phyloP scores from a whole-genome alignment of 2,888 invertebrate species.

The Luffia ferchaultella region DNA sequence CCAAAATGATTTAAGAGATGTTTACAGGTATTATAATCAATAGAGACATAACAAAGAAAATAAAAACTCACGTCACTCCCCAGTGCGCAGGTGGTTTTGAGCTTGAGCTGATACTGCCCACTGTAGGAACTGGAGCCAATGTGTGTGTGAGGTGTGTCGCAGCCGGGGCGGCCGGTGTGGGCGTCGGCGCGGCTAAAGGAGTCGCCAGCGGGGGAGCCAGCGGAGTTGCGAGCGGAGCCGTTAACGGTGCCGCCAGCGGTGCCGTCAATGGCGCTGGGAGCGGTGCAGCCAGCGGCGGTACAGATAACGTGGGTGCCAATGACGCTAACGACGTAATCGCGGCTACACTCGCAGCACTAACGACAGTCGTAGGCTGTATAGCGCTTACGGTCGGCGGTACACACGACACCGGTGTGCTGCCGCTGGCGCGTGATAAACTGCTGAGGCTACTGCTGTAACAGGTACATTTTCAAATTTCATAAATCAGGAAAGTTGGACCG shows the following conservation, averaged over 20 bases:
- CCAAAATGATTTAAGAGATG: too few species aligned
- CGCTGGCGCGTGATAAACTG: constrained; percentile 78
- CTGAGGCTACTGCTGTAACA: constrained; percentile 79
- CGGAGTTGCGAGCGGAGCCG: constrained; percentile 51
- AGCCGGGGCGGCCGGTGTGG: constrained; percentile 45
- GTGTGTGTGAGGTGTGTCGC: constrained; percentile 53
- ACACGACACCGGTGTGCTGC: constrained; percentile 64
- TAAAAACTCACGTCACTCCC: constrained; percentile 58
- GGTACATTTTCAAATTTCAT: too few species aligned
- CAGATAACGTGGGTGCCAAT: constrained; percentile 36
- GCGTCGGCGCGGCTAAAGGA: constrained; percentile 48
- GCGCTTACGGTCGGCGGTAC: constrained; percentile 18
- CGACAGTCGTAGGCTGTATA: constrained; percentile 19
- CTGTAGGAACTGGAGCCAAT: constrained; percentile 58
- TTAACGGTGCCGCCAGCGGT: constrained; percentile 43
- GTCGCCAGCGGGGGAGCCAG: constrained; percentile 40
- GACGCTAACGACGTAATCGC: constrained; percentile 22
- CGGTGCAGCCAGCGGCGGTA: constrained; percentile 27
- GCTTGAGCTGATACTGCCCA: constrained; percentile 56
- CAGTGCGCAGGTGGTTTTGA: constrained; percentile 60
- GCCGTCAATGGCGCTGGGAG: constrained; percentile 62
- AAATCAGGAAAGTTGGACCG: too few species aligned
- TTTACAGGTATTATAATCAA: too few species aligned
- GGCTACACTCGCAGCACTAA: constrained; percentile 19
- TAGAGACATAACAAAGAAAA: not conserved